Evolutionary conservation across 2,888 invertebrate species (phyloP), one percentile per base, ranked within the genome.

Genomic region (Drosophila percnosoma): DNA sequence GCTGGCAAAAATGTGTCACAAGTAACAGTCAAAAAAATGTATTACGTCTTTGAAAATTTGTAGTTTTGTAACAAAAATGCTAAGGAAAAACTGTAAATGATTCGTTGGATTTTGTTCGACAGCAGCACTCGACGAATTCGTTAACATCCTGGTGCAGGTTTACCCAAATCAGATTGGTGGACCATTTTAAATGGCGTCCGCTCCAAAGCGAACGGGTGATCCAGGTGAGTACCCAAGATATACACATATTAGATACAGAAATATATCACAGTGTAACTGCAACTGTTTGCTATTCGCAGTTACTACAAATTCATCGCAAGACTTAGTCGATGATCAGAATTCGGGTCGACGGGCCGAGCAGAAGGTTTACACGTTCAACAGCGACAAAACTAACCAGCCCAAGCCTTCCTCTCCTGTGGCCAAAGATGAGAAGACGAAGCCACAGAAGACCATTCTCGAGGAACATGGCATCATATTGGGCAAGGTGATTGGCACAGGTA

Each of bases 401-500:
- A 68, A 54, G 15, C 5, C 67, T 0, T 27, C 10, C 10, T 2
- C 31, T 11, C 0, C 54, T 0, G 10, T 48, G 11, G 0, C 33
- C 0, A 78, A 71, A 11, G 87, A 82, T 6, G 86, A 78, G 3
- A 84, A 77, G 55, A 10, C 27, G 2, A 89, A 83, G 55, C 87
- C 80, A 8, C 91, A 91, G 34, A 93, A 92, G 79, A 95, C 96
- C n/a, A 96, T 97, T 54, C 94, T 97, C 40, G 96, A 97, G 93
- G 95, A 95, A 33, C 96, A 97, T 92, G 97, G 97, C 74, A 97
- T 97, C 85, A 94, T 94, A 61, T 93, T 97, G 64, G 96, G 96
- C 24, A 95, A 95, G 90, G 95, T 95, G 7, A 96, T 97, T 80
- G 97, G 97, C 7, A 95, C 95, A n/a, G 97, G 97, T 27, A 96